Conservation (phyloP, 1,140 invertebrate species). For the Euborellia annulipes region DNA sequence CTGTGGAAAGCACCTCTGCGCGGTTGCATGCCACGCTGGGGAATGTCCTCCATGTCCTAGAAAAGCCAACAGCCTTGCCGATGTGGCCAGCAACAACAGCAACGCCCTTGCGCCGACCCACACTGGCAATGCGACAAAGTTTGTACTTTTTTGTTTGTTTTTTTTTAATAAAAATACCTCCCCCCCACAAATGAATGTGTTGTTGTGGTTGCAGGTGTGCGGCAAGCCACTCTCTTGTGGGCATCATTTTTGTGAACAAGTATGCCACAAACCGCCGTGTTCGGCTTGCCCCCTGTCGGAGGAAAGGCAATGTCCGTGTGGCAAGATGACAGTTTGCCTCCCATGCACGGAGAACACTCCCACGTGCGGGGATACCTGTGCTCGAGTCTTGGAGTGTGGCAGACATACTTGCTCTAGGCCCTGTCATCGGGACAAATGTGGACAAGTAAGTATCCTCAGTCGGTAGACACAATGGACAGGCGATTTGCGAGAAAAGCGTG, state of each 20-base stretch:
- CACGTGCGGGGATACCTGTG: conserved; percentile 77
- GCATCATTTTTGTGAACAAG: conserved; percentile 54
- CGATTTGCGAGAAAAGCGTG: too few species aligned
- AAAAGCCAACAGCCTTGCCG: conserved; percentile 53
- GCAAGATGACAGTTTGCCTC: conserved; percentile 44
- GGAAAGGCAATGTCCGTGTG: conserved; percentile 60
- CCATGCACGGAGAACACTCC: conserved; percentile 55
- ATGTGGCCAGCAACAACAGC: conserved; percentile 40
- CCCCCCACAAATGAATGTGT: too few species aligned
- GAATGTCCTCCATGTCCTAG: conserved; percentile 53
- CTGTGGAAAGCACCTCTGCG: conserved; percentile 53
- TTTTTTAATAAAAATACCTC: too few species aligned
- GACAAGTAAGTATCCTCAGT: conserved; percentile 36
- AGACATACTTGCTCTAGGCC: conserved; percentile 63
- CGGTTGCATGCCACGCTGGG: conserved; percentile 43
- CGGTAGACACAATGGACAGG: too few species aligned
- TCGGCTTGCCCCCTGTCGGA: conserved; percentile 48
- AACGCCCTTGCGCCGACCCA: conserved; percentile 48
- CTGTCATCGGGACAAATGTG: conserved; percentile 70
- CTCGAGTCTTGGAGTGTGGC: conserved; percentile 63
- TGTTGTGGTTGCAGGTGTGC: conserved; percentile 40
- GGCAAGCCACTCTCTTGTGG: conserved; percentile 53
- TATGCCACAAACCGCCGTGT: conserved; percentile 63
- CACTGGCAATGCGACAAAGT: conserved; percentile 57
- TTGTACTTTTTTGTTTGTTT: conserved; percentile 11